Percentiles rank a stretch among this genome's conserved stretches.
phyloP scores from a whole-genome alignment of 1,140 invertebrate genomes.

The Bathynomus jamesi region DNA sequence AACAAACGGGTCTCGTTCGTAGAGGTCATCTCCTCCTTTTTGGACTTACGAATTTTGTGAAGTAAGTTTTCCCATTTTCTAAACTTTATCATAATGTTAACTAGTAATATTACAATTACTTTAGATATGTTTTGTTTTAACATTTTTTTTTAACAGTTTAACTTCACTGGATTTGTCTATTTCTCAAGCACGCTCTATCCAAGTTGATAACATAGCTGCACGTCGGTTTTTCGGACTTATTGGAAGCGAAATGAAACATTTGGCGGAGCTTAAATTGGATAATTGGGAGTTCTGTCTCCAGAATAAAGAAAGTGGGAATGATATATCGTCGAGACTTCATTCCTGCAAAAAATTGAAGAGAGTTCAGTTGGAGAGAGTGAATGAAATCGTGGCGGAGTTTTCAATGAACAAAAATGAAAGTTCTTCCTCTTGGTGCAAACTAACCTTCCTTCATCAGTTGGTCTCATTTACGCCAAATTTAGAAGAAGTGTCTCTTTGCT shows the following conservation, averaged over 20 bases:
- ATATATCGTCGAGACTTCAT: constrained; percentile 10
- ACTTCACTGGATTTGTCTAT: constrained; percentile 24
- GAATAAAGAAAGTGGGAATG: constrained; percentile 18
- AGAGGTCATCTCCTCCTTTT: constrained; percentile 18
- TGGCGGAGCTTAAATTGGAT: constrained; percentile 19
- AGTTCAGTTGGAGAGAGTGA: constrained; percentile 21
- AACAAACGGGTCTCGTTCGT: constrained; percentile 1
- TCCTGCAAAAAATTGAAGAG: constrained; percentile 19
- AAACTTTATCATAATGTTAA: too few relatives aligned
- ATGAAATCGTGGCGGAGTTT: constrained; percentile 5
- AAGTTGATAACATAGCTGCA: constrained; percentile 19
- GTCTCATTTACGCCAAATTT: constrained; percentile 21
- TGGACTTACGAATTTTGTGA: constrained; percentile 14
- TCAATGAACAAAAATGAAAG: constrained; percentile 2
- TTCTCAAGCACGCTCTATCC: constrained; percentile 6
- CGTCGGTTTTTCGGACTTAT: constrained; percentile 25
- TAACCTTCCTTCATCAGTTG: constrained; percentile 29
- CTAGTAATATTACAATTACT: too few relatives aligned
- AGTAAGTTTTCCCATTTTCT: constrained; percentile 7
- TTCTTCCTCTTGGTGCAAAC: constrained; percentile 1
- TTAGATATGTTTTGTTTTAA: too few relatives aligned
- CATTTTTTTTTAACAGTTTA: too few relatives aligned
- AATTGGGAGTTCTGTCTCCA: constrained; percentile 30
- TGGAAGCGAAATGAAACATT: constrained; percentile 18
- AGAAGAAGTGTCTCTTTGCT: constrained; percentile 24